Base-by-base conservation (phyloP, 1,140 invertebrate genomes). In the Monomorium pharaonis region DNA sequence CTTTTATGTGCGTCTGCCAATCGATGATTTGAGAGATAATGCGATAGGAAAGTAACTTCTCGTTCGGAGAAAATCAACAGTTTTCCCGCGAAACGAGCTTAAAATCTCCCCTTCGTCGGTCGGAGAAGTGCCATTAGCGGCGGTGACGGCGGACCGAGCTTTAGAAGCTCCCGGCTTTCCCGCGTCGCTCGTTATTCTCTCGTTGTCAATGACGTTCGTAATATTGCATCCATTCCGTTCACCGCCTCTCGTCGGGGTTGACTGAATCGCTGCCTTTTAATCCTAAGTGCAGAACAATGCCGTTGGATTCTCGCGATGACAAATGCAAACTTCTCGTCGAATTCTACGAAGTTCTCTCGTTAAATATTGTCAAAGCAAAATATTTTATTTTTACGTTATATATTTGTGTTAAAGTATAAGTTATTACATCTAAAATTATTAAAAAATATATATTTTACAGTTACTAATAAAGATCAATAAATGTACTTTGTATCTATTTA, bases 61-160 rank as follows among this genome's bases (percentile, higher is more conserved):
- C 56, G 49, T 85, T 84, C 74, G 54, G 42, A 75, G 89, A 93
- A 92, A 92, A 93, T 93, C 92, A 93, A 93, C 92, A 93, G 92
- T 93, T 93, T 93, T 92, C 93, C 88, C 88, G 91, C 81, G 88
- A 91, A 93, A 93, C 87, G 88, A 93, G 90, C 91, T 90, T 88
- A 90, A 90, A 93, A 91, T 92, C 86, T 87, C 65, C 81, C 77
- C 81, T 85, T 91, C 86, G 84, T 89, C 63, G 86, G 65, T 54
- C 56, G 84, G 88, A 92, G 88, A 89, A 93, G 92, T 93, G 92
- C 91, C 92, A 93, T 93, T 93, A 93, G 91, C 86, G 86, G 76
- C 83, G 87, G 81, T 72, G 58, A 86, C 65, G 83, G 89, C 89
- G 87, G 90, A 42, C 51, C 37, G 24, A 74, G 78, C 92, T 93